phyloP scores from a whole-genome alignment of 2,888 invertebrate genomes.

The Hirtodrosophila duncani region DNA sequence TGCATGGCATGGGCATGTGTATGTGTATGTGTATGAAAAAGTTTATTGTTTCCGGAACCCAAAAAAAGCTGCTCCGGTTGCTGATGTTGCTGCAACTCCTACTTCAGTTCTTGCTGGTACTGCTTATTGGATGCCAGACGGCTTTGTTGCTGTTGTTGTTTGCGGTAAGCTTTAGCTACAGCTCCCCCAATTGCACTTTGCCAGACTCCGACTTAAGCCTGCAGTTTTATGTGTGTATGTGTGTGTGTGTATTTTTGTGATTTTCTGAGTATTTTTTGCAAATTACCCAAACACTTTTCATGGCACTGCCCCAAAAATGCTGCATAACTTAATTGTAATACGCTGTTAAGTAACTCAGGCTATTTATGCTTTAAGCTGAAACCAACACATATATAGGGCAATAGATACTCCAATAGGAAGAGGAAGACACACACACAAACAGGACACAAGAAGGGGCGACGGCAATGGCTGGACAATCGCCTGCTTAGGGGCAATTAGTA shows the following conservation, averaged over 20 bases:
- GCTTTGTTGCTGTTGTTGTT: constrained; percentile 14
- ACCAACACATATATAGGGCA: not conserved
- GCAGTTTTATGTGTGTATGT: not conserved
- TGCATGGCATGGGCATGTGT: not conserved
- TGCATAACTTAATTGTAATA: too few species aligned
- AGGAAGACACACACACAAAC: too few species aligned
- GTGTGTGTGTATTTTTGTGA: constrained; percentile 15
- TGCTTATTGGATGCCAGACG: too few species aligned
- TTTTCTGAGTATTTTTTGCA: constrained; percentile 11
- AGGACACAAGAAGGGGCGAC: too few species aligned
- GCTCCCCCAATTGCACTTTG: constrained; percentile 26
- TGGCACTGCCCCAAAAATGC: too few species aligned
- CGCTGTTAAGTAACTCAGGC: too few species aligned
- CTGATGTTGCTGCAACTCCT: constrained; percentile 15
- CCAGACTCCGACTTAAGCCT: constrained; percentile 17
- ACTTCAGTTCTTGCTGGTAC: constrained; percentile 6
- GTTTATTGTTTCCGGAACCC: constrained; percentile 51
- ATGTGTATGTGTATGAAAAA: constrained; percentile 33
- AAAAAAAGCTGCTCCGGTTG: constrained; percentile 26
- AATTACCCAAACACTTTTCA: too few species aligned
- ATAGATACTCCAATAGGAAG: constrained; percentile 1
- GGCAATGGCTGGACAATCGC: not conserved
- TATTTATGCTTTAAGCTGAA: constrained; percentile 17
- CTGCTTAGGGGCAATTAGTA: constrained; percentile 45
- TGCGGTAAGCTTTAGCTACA: constrained; percentile 10